Evolutionary conservation across 1,140 invertebrate species (phyloP).

Genomic region (Stenopsyche tienmushanensis): DNA sequence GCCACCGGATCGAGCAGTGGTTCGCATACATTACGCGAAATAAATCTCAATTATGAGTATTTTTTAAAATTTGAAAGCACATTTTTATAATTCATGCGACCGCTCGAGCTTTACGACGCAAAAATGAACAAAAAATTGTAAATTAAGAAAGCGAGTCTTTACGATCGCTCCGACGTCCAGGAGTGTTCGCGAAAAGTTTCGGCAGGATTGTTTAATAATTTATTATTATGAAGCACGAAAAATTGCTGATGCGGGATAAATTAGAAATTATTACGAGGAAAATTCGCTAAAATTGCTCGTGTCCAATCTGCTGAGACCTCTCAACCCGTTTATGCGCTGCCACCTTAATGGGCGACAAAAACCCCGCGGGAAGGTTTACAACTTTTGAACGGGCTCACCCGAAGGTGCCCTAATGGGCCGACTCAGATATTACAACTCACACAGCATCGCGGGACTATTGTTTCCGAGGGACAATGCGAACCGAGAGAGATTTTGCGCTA

Average conservation of each 20-base stretch:
- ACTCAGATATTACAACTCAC: conserved; percentile 23
- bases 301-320: not conserved
- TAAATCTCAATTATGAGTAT: no score
- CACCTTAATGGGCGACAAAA: not conserved
- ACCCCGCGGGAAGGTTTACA: conserved; percentile 21
- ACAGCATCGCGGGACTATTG: conserved; percentile 19
- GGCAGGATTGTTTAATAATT: no score
- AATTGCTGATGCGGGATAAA: conserved; percentile 10
- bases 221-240: no score
- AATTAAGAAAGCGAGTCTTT: no score
- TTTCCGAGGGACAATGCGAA: conserved; percentile 2
- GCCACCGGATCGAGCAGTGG: not conserved
- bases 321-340: not conserved
- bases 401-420: conserved; percentile 28
- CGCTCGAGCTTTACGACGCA: no score
- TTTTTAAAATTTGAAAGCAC: no score
- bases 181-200: no score
- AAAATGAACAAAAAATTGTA: no score
- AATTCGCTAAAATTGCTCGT: not conserved
- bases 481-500: conserved; percentile 18
- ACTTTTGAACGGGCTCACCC: conserved; percentile 19
- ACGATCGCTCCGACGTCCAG: no score
- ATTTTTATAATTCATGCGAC: no score
- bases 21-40: no score
- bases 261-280: not conserved